Base-by-base conservation (phyloP, 2,113 vertebrate species). In the Paedocypris sp. region DNA sequence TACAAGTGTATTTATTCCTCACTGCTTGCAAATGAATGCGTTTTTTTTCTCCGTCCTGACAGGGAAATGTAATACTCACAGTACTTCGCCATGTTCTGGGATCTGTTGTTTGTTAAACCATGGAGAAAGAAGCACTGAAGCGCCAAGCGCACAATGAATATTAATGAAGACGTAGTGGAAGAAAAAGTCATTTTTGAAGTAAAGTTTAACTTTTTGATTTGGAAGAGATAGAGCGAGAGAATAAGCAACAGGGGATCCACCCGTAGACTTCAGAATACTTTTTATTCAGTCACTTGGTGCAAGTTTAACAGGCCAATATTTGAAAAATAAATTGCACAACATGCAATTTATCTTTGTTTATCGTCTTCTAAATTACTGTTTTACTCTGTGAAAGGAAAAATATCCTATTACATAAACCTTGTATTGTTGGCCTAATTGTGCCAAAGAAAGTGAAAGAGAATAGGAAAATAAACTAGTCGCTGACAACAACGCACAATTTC, bases 21-120 rank as follows among this genome's bases (percentile, higher is more conserved):
- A n/a, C n/a, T n/a, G n/a, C n/a, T n/a, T n/a, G 11, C 18, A 56
- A 26, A 1, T n/a, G 22, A 54, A 42, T 42, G 3, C 15, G 28
- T 2, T 39, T 31, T 9, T 10, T 9, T 9, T 25, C 32, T 25
- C 6, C 36, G 13, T 25, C 43, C 3, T 43, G 53, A 32, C 26
- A 43, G 39, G 13, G 39, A 26, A 32, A 11, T 29, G 53, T 57
- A 31, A 57, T 57, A 43, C 39, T 57, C 53, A 31, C 31, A 39
- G 53, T 19, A 31, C 38, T 26, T 10, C 26, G 16, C 26, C 31
- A 36, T 42, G 53, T 43, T 57, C 38, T 57, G 53, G 39, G 53
- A 43, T 57, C 39, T 57, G 38, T 57, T 43, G 53, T 57, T 57
- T 57, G 53, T 43, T 57, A 57, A 57, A 57, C 53, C 53, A 57